These are phyloP conservation scores for Spilogale gracilis DNA, from an alignment of 2,113 vertebrate species.

Conservation along the genomic window DNA sequence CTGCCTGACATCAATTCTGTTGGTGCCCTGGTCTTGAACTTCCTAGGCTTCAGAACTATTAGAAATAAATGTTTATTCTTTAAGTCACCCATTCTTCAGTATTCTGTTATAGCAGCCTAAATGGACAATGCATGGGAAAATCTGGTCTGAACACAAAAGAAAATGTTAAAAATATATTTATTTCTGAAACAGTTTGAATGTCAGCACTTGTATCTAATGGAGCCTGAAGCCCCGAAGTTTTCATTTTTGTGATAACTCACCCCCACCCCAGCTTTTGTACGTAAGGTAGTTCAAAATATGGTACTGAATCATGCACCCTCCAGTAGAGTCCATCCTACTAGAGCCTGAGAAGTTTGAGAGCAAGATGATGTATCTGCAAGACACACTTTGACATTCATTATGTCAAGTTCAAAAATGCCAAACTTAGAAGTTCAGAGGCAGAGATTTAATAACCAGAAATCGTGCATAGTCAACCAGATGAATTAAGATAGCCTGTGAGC, in stretches of 20 bases:
- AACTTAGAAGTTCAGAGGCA: not conserved
- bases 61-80: not conserved
- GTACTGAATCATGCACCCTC: not conserved
- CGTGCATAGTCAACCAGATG: not conserved
- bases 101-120: not conserved
- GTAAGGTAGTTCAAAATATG: not conserved
- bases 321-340: not conserved
- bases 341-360: no score
- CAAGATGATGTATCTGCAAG: not conserved
- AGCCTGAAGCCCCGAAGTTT: not conserved
- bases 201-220: not conserved
- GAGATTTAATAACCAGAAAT: not conserved
- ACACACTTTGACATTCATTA: not conserved
- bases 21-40: not conserved
- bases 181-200: not conserved
- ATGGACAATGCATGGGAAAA: not conserved
- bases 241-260: not conserved
- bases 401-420: not conserved
- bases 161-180: not conserved
- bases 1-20: not conserved
- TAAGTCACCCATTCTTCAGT: not conserved
- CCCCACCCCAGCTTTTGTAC: not conserved
- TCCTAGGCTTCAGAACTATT: not conserved
- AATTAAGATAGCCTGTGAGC: conserved; percentile 44
- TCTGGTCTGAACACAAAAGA: not conserved